Base-by-base conservation (phyloP, 2,797 vertebrate species). In the Falco cherrug region DNA sequence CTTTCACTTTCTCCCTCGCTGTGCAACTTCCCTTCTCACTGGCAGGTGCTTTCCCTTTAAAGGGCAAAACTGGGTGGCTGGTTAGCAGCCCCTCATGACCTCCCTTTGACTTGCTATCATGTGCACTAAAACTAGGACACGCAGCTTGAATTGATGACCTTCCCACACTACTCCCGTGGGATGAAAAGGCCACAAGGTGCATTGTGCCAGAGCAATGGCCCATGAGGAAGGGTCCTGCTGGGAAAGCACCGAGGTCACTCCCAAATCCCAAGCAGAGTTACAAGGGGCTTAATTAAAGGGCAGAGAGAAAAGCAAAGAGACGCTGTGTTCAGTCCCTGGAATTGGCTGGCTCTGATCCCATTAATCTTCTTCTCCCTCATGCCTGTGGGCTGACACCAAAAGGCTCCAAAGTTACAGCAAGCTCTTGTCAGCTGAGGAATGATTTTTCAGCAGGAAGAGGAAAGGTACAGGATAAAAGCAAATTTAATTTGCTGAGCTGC, bases 21-120 rank as follows among this genome's bases (percentile, higher is more conserved):
- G 26, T 26, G 43, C 33, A 9, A 76, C 91, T 93, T 94, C 76
- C 53, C 43, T 63, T 68, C 65, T 68, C 57, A 6, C 73, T 84
- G 82, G 71, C 56, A 84, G 77, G 77, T 86, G 68, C 45, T 94
- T 96, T 91, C 90, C 68, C 86, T 95, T 51, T 37, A 7, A 19
- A 63, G 71, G 50, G 16, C 17, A 1, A 2, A 14, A 21, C 24
- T 20, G 84, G 64, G 19, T 53, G 59, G 51, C 3, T 53, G 65
- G 35, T 64, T 33, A 4, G 71, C 25, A 56, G 31, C 64, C n/a
- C 22, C 37, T 64, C 2, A 0, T 48, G 60, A 77, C 89, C 87
- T 80, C 60, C 68, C 68, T 75, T 45, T 87, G 81, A 33, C 86
- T 87, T 31, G 39, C 47, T 45, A 5, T 47, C 50, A 13, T 0